Evolutionary conservation across 2,888 invertebrate species (phyloP), one percentile per base, ranked within the genome.

Genomic region (Chironomus tentans): DNA sequence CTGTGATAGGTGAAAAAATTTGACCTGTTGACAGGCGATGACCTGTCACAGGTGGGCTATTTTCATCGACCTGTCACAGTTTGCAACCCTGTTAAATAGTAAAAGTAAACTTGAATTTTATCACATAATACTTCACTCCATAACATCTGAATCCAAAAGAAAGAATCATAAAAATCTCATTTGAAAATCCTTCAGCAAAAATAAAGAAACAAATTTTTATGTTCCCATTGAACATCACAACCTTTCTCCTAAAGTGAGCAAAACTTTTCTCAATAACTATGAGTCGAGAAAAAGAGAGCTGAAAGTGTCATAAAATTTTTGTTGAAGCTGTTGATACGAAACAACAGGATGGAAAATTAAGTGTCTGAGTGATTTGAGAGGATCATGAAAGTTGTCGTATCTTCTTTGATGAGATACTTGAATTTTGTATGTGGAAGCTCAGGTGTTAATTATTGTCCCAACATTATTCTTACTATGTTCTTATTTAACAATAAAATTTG

Each of bases 391-490:
- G 15, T 72, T 72, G 38, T 38, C 7, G 38, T 38, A 38, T 38
- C 38, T 38, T 38, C 38, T 38, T 38, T 38, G 38, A 38, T 38
- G 38, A 38, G 38, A 38, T 38, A 38, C 38, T 38, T 38, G 38
- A 38, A 38, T 38, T 24, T 15, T 56, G 56, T 15, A 15, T 18
- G 56, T n/a, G 3, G 46, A 46, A 46, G 72, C 72, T 72, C 72
- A 72, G 72, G 72, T 72, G 72, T 72, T 72, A 72, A 62, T 62
- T 72, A 72, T 72, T 15, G 50, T 38, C 61, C 21, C 22, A 70
- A 50, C 70, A 50, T 65, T 65, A 28, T 28, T 28, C 10, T 56
- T 18, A 18, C 56, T 56, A 7, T 18, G 6, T 18, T 15, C 56
- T 15, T 18, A 6, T 6, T 56, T 56, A 7, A 18, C 18, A 56